Base-by-base conservation (phyloP, 1,140 invertebrate species). In the Euglossa dilemma region DNA sequence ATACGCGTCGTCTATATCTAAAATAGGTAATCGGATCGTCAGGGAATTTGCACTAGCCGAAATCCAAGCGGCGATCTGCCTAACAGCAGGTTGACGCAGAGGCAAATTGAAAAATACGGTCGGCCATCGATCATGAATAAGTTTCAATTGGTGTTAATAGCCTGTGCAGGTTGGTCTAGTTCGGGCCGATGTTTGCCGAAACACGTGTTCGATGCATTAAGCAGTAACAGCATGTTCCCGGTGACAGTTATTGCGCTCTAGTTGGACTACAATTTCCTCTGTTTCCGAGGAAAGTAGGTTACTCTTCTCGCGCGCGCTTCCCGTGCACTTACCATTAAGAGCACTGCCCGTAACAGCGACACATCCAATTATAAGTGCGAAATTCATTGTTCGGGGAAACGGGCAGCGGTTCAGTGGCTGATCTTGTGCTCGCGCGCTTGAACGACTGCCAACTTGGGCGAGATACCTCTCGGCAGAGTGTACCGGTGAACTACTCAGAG, bases 281-380 rank as follows among this genome's bases (percentile, higher is more conserved):
- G 57, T 54, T 79, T 20, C 61, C 59, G 18, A 36, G 52, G 74
- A 88, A 89, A 85, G 82, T 86, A 67, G 70, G 77, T 85, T 75
- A 67, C 72, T 73, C 80, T 79, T 78, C 82, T 84, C 67, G 64
- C 52, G 36, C 36, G 23, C 73, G 47, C 69, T 84, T 54, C 80
- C 73, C 63, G 70, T 78, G 90, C 91, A 92, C 92, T 92, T 91
- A 91, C 89, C 91, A 91, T 92, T 92, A 91, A 90, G 87, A 91
- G 88, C 85, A 78, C 64, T 89, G 89, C 80, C 87, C 86, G 80
- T 88, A 90, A 91, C 91, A 90, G 90, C 91, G 89, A 91, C 90
- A 91, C 90, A 86, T 92, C 89, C 92, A 93, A 93, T 93, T 93
- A 93, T 92, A 93, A 93, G 91, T 91, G 90, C 87, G 89, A 93